Conservation (phyloP, 2,113 vertebrate species). For the Cottus gobio region DNA sequence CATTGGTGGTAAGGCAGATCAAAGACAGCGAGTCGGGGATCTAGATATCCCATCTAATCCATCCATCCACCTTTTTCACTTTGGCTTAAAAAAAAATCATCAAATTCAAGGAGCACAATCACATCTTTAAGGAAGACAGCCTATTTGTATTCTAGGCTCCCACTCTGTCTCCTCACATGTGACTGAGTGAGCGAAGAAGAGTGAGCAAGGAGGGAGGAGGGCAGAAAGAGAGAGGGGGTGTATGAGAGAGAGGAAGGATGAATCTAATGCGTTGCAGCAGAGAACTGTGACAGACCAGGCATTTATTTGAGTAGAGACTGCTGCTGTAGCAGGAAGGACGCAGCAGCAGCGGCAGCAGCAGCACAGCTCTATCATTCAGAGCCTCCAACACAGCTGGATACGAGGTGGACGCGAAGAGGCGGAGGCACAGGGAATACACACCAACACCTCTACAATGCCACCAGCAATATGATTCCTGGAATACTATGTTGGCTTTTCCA, state of each 20-base stretch:
- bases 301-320: conserved; percentile 80
- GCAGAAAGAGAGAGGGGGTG: conserved; percentile 64
- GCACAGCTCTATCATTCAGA: conserved; percentile 65
- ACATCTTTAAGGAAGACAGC: conserved; percentile 80
- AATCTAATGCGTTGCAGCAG: conserved; percentile 80
- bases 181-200: conserved; percentile 78
- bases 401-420: conserved; percentile 63
- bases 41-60: conserved; percentile 40
- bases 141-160: conserved; percentile 84
- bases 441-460: conserved; percentile 42
- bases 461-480: conserved; percentile 64
- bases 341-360: conserved; percentile 43
- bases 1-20: conserved; percentile 31
- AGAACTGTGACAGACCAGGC: conserved; percentile 82
- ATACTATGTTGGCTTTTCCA: conserved; percentile 64
- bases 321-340: conserved; percentile 68
- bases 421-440: conserved; percentile 50
- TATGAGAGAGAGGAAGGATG: conserved; percentile 69
- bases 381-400: conserved; percentile 64
- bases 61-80: conserved; percentile 11
- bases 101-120: conserved; percentile 75
- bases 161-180: conserved; percentile 77
- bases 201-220: conserved; percentile 67
- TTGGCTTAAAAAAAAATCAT: conserved; percentile 37
- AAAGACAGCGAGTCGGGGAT: conserved; percentile 36